Conservation (phyloP, 1,140 invertebrate genomes). For the Agrilus planipennis region DNA sequence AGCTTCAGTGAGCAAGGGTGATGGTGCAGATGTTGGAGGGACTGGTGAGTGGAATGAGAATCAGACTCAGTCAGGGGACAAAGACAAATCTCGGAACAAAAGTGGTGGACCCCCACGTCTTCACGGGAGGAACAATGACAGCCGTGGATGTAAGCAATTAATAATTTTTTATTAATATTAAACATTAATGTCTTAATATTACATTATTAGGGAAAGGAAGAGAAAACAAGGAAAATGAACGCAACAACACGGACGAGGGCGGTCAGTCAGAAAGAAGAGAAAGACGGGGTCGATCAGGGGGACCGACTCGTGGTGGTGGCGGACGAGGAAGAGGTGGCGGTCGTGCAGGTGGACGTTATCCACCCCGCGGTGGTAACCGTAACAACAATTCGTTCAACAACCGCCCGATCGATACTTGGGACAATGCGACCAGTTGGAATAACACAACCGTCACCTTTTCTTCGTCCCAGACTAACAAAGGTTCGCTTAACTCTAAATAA, state of each 20-base stretch:
- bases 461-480: too few relatives aligned
- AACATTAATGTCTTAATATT: too few relatives aligned
- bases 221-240: slow-evolving; percentile 28
- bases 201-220: slow-evolving; percentile 29
- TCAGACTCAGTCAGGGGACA: slow-evolving; percentile 21
- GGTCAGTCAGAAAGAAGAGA: slow-evolving; percentile 19
- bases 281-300: slow-evolving; percentile 21
- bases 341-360: slow-evolving; percentile 31
- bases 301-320: slow-evolving; percentile 36
- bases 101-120: slow-evolving; percentile 25
- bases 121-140: slow-evolving; percentile 23
- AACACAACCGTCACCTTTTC: slow-evolving; percentile 22
- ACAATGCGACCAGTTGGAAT: slow-evolving; percentile 31
- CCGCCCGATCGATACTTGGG: slow-evolving; percentile 40
- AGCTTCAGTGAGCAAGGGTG: slow-evolving; percentile 26
- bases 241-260: slow-evolving; percentile 26
- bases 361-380: slow-evolving; percentile 23
- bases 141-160: slow-evolving; percentile 19
- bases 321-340: slow-evolving; percentile 46
- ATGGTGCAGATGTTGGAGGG: slow-evolving; percentile 30
- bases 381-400: slow-evolving; percentile 28
- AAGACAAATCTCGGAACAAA: slow-evolving; percentile 33
- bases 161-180: slow-evolving; percentile 4
- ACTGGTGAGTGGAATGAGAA: slow-evolving; percentile 36
- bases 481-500: too few relatives aligned